Evolutionary conservation across 2,888 invertebrate genomes (phyloP), one percentile per base, ranked within the genome.

Genomic region (Galeopsomyia nigrocyanea): DNA sequence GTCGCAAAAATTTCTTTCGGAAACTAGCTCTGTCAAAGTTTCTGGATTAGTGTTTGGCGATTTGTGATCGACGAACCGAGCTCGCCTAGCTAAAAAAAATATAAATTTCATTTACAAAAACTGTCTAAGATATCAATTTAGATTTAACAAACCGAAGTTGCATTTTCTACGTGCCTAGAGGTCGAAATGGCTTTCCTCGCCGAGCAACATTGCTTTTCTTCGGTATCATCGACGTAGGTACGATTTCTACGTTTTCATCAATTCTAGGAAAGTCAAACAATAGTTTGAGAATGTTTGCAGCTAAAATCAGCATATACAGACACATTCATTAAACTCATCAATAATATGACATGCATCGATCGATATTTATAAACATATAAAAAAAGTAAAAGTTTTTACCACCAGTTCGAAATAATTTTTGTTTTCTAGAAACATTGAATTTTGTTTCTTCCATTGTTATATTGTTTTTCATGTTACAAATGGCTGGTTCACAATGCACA

Each of bases 21-120:
- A 60, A 21, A 67, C 51, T 60, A 67, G 51, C 46, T 67, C 67
- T 7, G 5, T 19, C 21, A 67, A 31, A 39, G 58, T 60, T 60
- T 67, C 51, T 26, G 26, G 17, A 49, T 7, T 7, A 46, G 14
- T 17, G 0, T 47, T 65, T 7, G 17, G 26, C 3, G 17, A 17
- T 14, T 46, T 39, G n/a, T 6, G 14, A 22, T 64, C 49, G 1
- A 65, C 21, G n/a, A 65, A n/a, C 50, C 57, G 16, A 46, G 1
- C n/a, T 9, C 57, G 57, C 22, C 13, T 13, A 17, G 14, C 66
- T 64, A 17, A 50, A 31, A 57, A 57, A 3, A 19, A 14, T 46
- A 19, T 51, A 46, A 50, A 13, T 17, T 0, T 17, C 49, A 26
- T 26, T 5, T 5, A 26, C 16, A 49, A 49, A 19, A n/a, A 49